Conservation (phyloP, 2,888 invertebrate species). For the Ophioninae sp. region DNA sequence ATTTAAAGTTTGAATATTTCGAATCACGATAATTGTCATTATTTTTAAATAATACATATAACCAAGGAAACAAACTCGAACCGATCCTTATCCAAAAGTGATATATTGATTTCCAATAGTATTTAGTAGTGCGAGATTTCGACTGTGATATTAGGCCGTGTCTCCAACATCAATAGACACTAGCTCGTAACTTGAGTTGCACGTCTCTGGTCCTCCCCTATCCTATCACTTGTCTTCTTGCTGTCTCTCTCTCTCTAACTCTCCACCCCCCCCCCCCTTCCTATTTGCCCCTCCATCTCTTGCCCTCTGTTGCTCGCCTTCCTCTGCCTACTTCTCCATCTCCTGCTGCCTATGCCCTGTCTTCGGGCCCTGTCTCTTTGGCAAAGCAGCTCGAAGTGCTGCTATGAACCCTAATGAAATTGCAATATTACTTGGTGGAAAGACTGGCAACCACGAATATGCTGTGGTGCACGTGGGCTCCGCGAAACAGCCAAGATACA, state of each 20-base stretch:
- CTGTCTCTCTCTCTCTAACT: slow-evolving; percentile 17
- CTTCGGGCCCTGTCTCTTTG: slow-evolving; percentile 1
- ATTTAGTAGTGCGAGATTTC: background rate
- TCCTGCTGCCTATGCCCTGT: background rate
- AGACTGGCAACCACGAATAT: slow-evolving; percentile 61
- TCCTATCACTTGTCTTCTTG: background rate
- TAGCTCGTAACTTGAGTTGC: background rate
- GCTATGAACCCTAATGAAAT: slow-evolving; percentile 69
- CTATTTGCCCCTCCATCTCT: background rate
- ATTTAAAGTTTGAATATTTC: background rate
- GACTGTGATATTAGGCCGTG: background rate
- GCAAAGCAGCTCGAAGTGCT: slow-evolving; percentile 25
- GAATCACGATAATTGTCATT: background rate
- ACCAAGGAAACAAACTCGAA: background rate
- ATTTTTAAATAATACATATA: background rate
- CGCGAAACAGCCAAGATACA: slow-evolving; percentile 13
- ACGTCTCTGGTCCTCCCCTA: background rate
- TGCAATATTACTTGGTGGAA: slow-evolving; percentile 71
- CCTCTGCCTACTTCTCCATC: background rate
- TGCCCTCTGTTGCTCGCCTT: slow-evolving; percentile 30
- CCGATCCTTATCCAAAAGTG: background rate
- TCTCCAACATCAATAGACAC: background rate
- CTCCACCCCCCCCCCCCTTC: slow-evolving; percentile 28
- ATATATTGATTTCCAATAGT: background rate
- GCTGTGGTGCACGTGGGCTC: slow-evolving; percentile 46